Base-by-base conservation (phyloP, 2,888 invertebrate species). In the Melanostoma mellinum region DNA sequence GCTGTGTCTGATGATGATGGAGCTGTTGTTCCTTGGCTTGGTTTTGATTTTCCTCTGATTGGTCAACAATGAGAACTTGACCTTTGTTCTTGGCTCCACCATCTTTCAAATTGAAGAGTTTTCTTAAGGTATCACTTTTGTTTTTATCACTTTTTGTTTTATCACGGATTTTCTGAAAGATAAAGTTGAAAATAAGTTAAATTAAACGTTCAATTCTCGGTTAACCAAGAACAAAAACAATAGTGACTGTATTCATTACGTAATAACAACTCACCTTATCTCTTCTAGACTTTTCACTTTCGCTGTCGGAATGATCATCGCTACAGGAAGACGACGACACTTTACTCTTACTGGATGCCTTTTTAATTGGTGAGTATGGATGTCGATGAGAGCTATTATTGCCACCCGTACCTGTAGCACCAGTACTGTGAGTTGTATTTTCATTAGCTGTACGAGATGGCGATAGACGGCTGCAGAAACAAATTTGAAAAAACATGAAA, bases 71-170 rank as follows among this genome's bases (percentile, higher is more conserved):
- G 67, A 95, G 94, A 65, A 95, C 95, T 86, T 95, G 95, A 2
- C 94, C 94, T 89, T 95, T 95, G 71, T 93, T 94, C 86, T 94
- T 95, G 2, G 94, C 95, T 2, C 95, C 95, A 10, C 94, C 94
- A 67, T 94, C 95, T 82, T 95, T 95, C 85, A 94, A 94, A 50
- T 94, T 94, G 88, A 95, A 95, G 65, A 95, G 91, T 87, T 94
- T 94, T 50, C 94, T 92, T 68, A 95, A 89, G 0, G 95, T 94
- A 87, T 93, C 94, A 87, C 92, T 94, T 89, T 95, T 95, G 90
- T 95, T 95, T 88, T 95, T 95, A 89, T 95, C 95, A 91, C 92
- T 89, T 90, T 89, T 88, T 88, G 90, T 89, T 88, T 90, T 91
- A 87, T 89, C 88, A 87, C 87, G 87, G 58, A 88, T 86, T 86